Base-by-base conservation (phyloP, 2,888 invertebrate genomes). In the Diarsia brunnea region DNA sequence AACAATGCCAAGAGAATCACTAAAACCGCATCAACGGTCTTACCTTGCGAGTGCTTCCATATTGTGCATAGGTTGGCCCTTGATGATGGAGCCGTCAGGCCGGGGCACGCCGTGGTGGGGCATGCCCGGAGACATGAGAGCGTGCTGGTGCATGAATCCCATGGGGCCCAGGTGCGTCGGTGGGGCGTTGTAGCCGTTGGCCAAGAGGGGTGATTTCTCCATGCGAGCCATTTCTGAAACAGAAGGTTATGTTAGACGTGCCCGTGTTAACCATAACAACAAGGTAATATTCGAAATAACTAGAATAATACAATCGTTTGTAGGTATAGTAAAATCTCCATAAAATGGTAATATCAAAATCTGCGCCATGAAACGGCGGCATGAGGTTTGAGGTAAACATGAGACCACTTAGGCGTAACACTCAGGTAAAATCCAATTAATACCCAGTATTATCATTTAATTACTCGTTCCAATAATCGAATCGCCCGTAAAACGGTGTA, bases 121-220 rank as follows among this genome's bases (percentile, higher is more conserved):
- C 97, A 98, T 98, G 70, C 98, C 99, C 21, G 99, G 99, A 74
- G 98, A 98, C 97, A 99, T 97, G 86, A 98, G 97, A 78, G 99
- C 98, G 93, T 98, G 98, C 94, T 98, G 97, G 94, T 98, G 98
- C 98, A 99, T 98, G 97, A 99, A 98, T 92, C 98, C 99, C 98
- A 99, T 98, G 91, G 99, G 99, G 92, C 98, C 98, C 89, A 98
- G 97, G 94, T 98, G 98, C 80, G 98, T 98, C 77, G 99, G 99
- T 79, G 99, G 99, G 88, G 99, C 99, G 96, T 99, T 99, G 97
- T 99, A 99, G 84, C 99, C 99, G 93, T 99, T 99, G 79, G 99
- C 98, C 89, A 99, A 97, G 60, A 99, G 97, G 49, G 99, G 99
- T 31, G 99, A 98, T 95, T 99, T 99, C 95, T 99, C 99, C 97